These are phyloP conservation scores for Lagorchestes hirsutus DNA, from an alignment of 2,797 vertebrate genomes.

Conservation along the genomic window DNA sequence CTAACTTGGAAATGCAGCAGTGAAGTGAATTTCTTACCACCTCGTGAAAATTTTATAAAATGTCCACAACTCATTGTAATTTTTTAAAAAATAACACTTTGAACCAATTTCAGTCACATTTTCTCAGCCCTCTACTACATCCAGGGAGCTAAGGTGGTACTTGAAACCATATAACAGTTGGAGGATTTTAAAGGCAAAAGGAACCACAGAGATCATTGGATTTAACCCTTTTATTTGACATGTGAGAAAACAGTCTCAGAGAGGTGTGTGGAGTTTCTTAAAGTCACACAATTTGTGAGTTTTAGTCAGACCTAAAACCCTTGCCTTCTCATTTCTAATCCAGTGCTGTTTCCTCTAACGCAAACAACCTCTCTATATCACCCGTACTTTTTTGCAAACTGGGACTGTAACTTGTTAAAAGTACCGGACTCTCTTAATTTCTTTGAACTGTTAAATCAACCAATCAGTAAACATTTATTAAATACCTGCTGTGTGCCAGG, in stretches of 20 bases:
- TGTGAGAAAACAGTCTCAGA: not conserved
- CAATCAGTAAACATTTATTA: not conserved
- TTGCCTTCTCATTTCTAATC: not conserved
- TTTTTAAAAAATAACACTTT: not conserved
- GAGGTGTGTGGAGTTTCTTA: not conserved
- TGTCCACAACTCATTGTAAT: not conserved
- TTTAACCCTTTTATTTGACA: not conserved
- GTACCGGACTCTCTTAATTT: not conserved
- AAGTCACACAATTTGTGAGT: not conserved
- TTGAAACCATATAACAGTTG: conserved; percentile 21
- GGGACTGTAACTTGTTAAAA: not conserved
- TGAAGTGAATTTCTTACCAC: not conserved
- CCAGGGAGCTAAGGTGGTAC: conserved; percentile 28
- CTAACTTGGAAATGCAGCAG: not conserved
- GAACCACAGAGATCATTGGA: not conserved
- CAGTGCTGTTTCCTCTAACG: not conserved
- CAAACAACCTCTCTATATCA: not conserved
- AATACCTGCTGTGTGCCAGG: not conserved
- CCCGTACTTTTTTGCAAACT: not conserved
- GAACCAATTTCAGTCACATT: conserved; percentile 49
- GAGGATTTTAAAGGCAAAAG: not conserved
- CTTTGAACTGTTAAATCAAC: not conserved
- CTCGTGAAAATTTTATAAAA: not conserved
- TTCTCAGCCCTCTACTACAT: conserved; percentile 71
- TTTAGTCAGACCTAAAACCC: not conserved